Conservation (phyloP, 2,888 invertebrate genomes). For the Clostera curtula region DNA sequence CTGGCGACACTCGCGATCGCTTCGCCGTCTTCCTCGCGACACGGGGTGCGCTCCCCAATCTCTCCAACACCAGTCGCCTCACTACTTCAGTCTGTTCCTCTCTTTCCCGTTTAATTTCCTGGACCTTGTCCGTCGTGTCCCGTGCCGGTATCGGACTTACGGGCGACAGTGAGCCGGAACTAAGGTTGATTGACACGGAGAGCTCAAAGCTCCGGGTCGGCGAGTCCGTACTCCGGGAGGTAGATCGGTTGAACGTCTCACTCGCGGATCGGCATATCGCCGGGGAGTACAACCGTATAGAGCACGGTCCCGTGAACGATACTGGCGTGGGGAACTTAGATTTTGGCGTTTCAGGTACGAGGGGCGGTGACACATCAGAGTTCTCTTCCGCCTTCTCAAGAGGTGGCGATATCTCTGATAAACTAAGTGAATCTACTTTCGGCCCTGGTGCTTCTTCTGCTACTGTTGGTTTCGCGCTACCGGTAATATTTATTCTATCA, state of each 20-base stretch:
- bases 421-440: constrained; percentile 38
- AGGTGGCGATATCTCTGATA: constrained; percentile 49
- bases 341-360: constrained; percentile 39
- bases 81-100: constrained; percentile 89
- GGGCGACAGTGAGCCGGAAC: constrained; percentile 43
- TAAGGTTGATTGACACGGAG: constrained; percentile 33
- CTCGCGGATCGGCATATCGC: constrained; percentile 66
- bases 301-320: constrained; percentile 27
- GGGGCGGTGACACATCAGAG: constrained; percentile 42
- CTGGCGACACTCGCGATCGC: constrained; percentile 31
- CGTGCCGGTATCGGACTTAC: constrained; percentile 53
- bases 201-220: constrained; percentile 40
- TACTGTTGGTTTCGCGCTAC: constrained; percentile 13
- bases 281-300: constrained; percentile 50
- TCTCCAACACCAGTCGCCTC: constrained; percentile 87
- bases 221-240: constrained; percentile 34
- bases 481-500: constrained; percentile 15
- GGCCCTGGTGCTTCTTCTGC: constrained; percentile 23
- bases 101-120: constrained; percentile 85
- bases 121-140: constrained; percentile 77
- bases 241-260: constrained; percentile 49
- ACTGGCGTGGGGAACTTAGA: constrained; percentile 13
- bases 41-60: constrained; percentile 63
- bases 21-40: constrained; percentile 32
- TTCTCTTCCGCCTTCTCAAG: constrained; percentile 30